Base-by-base conservation (phyloP, 1,140 invertebrate species). In the Drosophila ogumai region DNA sequence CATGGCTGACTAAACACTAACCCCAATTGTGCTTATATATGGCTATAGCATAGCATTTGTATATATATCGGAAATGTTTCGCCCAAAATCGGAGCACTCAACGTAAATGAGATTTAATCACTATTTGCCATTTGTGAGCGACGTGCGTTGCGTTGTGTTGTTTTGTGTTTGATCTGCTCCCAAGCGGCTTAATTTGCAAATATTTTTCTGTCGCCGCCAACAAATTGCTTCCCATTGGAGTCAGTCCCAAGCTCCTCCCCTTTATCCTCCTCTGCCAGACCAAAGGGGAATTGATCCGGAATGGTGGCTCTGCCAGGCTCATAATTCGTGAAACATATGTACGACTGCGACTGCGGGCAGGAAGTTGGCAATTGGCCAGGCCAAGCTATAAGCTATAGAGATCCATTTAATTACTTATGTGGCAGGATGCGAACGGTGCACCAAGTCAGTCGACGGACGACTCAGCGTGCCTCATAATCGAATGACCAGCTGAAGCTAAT, bases 121-220 rank as follows among this genome's bases (percentile, higher is more conserved):
- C 54, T 17, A 50, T 49, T 72, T 50, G 67, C 44, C 54, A 77
- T 49, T 47, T 47, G 47, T 36, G 47, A 57, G 44, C 31, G 32
- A 22, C 52, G 50, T 46, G 43, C 41, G 38, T 41, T 22, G 31
- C 36, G n/a, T 36, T 25, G 60, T 38, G 57, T 32, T 60, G 22
- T 31, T 31, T 19, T 41, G 47, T 38, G 47, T 38, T 64, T 68
- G 58, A 38, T 64, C 46, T 22, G 36, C 40, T 88, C 84, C 80
- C 85, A 64, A 75, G 84, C 54, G 84, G 72, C 65, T 81, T 88
- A 84, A 90, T 88, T 88, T 90, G 84, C 77, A 84, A 84, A 90
- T 90, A 84, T 78, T 73, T 73, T 84, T 81, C 22, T 90, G 80
- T 65, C 76, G 59, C 73, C 56, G 41, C 57, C 57, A 74, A 75